These are phyloP conservation scores for Cheilosia variabilis DNA, from an alignment of 2,888 invertebrate species.

Conservation along the genomic window DNA sequence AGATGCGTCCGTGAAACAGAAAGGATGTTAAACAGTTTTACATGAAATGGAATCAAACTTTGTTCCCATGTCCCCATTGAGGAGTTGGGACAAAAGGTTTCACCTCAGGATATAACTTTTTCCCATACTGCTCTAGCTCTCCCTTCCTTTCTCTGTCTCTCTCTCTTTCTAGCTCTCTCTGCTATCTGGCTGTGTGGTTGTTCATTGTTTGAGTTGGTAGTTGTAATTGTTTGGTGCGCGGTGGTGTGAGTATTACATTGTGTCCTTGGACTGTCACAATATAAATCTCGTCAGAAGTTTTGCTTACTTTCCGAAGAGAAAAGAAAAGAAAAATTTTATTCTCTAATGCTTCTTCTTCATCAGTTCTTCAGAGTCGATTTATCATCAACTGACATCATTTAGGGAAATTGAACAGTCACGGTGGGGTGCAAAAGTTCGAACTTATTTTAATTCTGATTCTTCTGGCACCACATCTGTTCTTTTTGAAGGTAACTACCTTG, in stretches of 20 bases:
- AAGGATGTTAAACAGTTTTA: slow-evolving; percentile 46
- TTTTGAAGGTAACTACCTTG: no score
- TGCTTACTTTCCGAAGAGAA: slow-evolving; percentile 25
- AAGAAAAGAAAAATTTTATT: background rate
- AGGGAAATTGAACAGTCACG: background rate
- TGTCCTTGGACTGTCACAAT: slow-evolving; percentile 43
- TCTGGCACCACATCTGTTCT: no score
- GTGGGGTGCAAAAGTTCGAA: background rate
- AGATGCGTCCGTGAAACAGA: slow-evolving; percentile 23
- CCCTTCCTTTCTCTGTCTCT: no score
- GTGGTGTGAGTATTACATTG: slow-evolving; percentile 17
- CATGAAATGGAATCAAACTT: slow-evolving; percentile 42
- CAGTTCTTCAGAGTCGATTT: slow-evolving; percentile 48
- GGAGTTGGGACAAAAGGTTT: slow-evolving; percentile 39
- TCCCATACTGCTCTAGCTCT: background rate
- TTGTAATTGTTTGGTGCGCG: background rate
- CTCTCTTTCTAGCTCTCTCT: background rate
- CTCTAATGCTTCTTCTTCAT: slow-evolving; percentile 23
- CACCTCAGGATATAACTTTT: slow-evolving; percentile 42
- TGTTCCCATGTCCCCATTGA: slow-evolving; percentile 4
- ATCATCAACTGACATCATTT: slow-evolving; percentile 17
- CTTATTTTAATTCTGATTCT: no score
- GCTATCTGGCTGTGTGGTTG: background rate
- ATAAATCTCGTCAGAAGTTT: slow-evolving; percentile 45
- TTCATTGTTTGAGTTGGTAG: slow-evolving; percentile 8